Evolutionary conservation across 2,113 vertebrate genomes (phyloP).

Genomic region (Erinaceus europaeus): DNA sequence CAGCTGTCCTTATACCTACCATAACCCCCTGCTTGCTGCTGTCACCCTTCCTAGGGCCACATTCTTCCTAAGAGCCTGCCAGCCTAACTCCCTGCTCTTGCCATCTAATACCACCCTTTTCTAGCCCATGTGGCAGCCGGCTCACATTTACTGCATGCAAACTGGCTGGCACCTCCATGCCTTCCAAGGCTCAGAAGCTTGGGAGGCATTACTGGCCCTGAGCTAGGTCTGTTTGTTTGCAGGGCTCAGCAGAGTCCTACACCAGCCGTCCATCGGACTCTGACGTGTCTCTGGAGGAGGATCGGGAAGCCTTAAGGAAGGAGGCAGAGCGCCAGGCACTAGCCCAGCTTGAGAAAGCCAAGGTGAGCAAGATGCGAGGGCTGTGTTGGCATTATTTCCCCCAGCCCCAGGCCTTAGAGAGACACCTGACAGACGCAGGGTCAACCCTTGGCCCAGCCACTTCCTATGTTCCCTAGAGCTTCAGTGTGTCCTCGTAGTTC

Average conservation of each 20-base stretch:
- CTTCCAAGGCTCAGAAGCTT: neutral
- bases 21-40: conserved; percentile 38
- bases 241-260: conserved; percentile 98
- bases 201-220: neutral
- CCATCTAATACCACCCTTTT: neutral
- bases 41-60: conserved; percentile 19
- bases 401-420: neutral
- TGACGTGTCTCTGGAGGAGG: conserved; percentile 97
- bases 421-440: neutral
- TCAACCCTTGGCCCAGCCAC: neutral
- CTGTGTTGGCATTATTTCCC: neutral
- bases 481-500: neutral
- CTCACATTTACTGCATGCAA: no score
- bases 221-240: neutral
- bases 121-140: neutral
- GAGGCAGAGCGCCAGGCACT: conserved; percentile 96
- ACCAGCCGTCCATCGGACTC: conserved; percentile 98
- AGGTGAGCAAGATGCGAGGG: conserved; percentile 82
- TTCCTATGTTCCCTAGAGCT: neutral
- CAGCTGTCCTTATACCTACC: conserved; percentile 72
- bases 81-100: neutral
- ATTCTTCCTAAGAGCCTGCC: neutral
- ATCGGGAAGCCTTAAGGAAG: conserved; percentile 94
- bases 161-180: neutral
- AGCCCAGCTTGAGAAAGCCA: conserved; percentile 97